Evolutionary conservation across 2,888 invertebrate genomes (phyloP), one percentile per base, ranked within the genome.

Genomic region (Andricus curvator): DNA sequence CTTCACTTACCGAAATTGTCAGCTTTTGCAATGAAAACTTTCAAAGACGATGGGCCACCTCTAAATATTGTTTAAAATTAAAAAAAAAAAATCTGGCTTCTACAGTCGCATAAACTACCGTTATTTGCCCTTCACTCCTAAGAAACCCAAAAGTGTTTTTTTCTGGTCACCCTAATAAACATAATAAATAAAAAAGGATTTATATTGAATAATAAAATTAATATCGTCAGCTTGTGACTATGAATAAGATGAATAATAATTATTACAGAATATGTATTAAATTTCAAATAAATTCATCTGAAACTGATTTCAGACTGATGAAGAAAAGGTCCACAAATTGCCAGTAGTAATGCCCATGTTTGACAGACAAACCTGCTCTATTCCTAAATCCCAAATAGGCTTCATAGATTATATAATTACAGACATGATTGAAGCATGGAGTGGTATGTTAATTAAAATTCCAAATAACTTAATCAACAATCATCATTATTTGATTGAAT

Each of bases 301-400:
- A 15, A 74, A 13, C 15, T 76, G 60, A 68, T 88, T 86, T 65
- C 88, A 99, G 95, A 99, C 99, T 11, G 99, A 99, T 91, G 99
- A 99, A 91, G 99, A 99, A 93, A 98, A 98, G 91, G 94, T 95
- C 20, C 95, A 95, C 85, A 96, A 96, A 76, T 93, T 99, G 89
- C 99, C 99, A 0, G 97, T 99, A 13, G 98, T 99, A 84, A 99
- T 99, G 99, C 99, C 99, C 13, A 97, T 98, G 95, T 99, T 99
- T 93, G 99, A 99, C 93, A 95, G 99, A 86, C 95, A 96, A 82
- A 96, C 97, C 2, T 99, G 99, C 93, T 99, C 98, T 89, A 97
- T 99, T 91, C 99, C 99, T 78, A 97, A 98, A 93, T 98, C 99
- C 82, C 99, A 99, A 94, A 98, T 98, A 89, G 98, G 98, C 80